Conservation (phyloP, 2,113 vertebrate genomes). For the Phylloscopus trochiloides region DNA sequence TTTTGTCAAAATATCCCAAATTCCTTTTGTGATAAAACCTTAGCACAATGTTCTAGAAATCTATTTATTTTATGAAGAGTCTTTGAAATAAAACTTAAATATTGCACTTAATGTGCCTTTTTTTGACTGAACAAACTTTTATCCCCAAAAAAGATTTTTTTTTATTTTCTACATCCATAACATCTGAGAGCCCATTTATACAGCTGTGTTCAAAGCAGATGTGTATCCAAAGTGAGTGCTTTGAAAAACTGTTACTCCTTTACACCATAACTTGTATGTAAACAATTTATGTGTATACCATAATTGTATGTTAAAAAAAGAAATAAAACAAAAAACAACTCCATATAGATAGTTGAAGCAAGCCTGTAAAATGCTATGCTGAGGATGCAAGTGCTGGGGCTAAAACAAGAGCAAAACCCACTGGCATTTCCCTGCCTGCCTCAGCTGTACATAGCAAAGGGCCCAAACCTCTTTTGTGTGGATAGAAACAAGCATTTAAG, state of each 20-base stretch:
- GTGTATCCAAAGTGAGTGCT: background rate
- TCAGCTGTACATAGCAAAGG: background rate
- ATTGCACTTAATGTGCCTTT: background rate
- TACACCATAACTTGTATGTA: rapidly evolving
- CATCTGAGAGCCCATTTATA: background rate
- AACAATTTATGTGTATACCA: background rate
- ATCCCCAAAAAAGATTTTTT: background rate
- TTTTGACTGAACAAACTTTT: background rate
- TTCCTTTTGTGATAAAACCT: background rate
- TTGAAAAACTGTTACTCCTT: background rate
- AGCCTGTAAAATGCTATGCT: background rate
- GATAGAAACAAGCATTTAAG: background rate
- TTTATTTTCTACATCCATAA: background rate
- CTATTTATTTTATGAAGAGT: background rate
- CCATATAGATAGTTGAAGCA: background rate
- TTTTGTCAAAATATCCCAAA: background rate
- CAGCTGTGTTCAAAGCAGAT: background rate
- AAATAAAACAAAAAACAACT: background rate
- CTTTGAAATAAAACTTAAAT: background rate
- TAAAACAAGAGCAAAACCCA: background rate
- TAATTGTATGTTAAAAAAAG: background rate
- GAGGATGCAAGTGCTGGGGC: rapidly evolving
- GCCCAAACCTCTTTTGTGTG: background rate
- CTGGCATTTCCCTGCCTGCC: rapidly evolving
- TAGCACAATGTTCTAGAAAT: background rate